Evolutionary conservation across 1,140 invertebrate species (phyloP), one percentile per base, ranked within the genome.

Genomic region (Trichonephila inaurata): DNA sequence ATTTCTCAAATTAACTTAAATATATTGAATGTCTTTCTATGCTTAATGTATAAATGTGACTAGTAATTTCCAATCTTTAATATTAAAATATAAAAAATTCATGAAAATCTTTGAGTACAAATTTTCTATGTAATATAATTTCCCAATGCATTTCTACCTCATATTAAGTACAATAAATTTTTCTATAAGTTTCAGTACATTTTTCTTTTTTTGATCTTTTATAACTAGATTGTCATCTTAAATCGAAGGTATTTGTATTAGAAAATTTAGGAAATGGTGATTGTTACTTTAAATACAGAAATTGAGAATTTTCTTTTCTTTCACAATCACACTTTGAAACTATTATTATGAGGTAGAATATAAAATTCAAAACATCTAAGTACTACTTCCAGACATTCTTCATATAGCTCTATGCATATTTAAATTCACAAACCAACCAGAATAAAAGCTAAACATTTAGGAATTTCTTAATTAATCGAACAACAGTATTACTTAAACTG

Each of bases 401-500:
- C 44, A 72, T 60, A 61, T 19, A 85, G n/a, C 21, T 28, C 51
- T 58, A 58, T 28, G 6, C 18, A 88, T 10, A 40, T 64, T 64
- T 21, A 24, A 88, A 88, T 58, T 64, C 64, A 33, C 19, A 12
- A 88, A 88, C 28, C 86, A 88, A 88, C 62, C 62, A 88, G 61
- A 88, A 88, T 64, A 88, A 88, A 64, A 64, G 61, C 62, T 77
- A 77, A 88, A 88, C n/a, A 51, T 64, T 88, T 88, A 88, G 61
- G 86, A 88, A 88, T 88, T 88, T 21, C 33, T 33, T 33, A 64
- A 4, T 85, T 33, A 87, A 92, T 40, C 2, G 83, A 92, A 72
- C 69, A 93, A 89, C 86, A 93, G 60, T 51, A 62, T 72, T 92
- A 66, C 69, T 93, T 64, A 87, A 81, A 82, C 19, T 28, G 92